Evolutionary conservation across 2,113 vertebrate genomes (phyloP).

Genomic region (Eretmochelys imbricata): DNA sequence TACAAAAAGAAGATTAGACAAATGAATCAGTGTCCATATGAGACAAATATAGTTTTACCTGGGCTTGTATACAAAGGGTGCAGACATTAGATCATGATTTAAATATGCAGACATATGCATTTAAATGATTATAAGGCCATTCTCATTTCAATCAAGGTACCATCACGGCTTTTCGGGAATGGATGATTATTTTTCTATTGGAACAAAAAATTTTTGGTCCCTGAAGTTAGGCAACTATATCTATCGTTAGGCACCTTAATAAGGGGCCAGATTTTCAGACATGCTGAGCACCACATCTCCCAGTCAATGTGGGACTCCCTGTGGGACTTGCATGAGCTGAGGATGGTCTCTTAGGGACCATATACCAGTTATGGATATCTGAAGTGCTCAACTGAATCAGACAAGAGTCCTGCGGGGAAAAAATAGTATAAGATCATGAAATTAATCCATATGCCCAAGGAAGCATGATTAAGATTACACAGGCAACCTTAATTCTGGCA

Average conservation of each 20-base stretch:
- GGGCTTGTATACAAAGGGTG: constrained; percentile 1
- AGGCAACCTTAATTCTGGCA: neutral
- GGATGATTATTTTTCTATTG: neutral
- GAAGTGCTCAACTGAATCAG: neutral
- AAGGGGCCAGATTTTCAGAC: neutral
- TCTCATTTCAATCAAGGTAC: neutral
- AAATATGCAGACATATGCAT: neutral
- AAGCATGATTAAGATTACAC: neutral
- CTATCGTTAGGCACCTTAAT: neutral
- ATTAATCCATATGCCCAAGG: neutral
- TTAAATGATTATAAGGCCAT: neutral
- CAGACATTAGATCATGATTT: neutral
- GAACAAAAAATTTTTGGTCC: neutral
- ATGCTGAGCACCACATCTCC: neutral
- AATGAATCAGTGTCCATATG: constrained; percentile 34
- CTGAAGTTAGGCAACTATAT: neutral
- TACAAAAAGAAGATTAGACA: constrained; percentile 28
- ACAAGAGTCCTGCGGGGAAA: neutral
- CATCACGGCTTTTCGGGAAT: neutral
- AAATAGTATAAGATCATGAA: neutral
- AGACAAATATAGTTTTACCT: neutral
- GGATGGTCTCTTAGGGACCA: neutral
- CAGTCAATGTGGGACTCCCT: neutral
- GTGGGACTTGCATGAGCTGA: neutral
- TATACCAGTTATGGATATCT: neutral